A percentile compares a stretch with the other conserved stretches of the same genome.
phyloP scores from a whole-genome alignment of 2,113 vertebrate species.

The Corythaeola cristata region DNA sequence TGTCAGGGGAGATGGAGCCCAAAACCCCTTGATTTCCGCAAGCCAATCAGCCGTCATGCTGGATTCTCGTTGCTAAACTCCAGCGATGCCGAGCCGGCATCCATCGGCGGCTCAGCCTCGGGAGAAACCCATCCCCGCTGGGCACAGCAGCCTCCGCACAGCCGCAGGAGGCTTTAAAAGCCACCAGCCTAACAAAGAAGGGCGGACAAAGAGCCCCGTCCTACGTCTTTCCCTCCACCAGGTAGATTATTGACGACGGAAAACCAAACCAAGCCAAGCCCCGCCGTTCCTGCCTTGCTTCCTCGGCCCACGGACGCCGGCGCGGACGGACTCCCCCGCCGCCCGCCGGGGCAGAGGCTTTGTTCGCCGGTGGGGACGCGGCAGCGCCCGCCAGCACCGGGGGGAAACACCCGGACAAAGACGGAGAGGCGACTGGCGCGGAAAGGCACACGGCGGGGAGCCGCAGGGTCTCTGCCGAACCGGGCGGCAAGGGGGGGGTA shows the following conservation, averaged over 20 bases:
- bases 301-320: not conserved
- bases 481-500: too few species aligned
- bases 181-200: conserved; percentile 34
- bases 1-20: not conserved
- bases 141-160: not conserved
- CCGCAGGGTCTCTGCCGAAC: not conserved
- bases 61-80: not conserved
- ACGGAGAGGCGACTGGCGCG: not conserved
- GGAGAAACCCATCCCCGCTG: not conserved
- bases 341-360: not conserved
- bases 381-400: not conserved
- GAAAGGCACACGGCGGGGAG: not conserved
- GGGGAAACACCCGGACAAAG: not conserved
- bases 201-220: conserved; percentile 32
- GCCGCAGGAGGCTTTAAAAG: not conserved
- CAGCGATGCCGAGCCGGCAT: not conserved
- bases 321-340: not conserved
- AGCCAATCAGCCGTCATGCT: not conserved
- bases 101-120: not conserved
- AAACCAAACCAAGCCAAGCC: not conserved
- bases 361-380: not conserved
- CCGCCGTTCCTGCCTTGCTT: not conserved
- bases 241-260: not conserved
- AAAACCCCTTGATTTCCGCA: not conserved
- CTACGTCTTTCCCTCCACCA: not conserved